These are phyloP conservation scores for Syngnathus rostellatus DNA, from an alignment of 2,797 vertebrate species.

Conservation along the genomic window DNA sequence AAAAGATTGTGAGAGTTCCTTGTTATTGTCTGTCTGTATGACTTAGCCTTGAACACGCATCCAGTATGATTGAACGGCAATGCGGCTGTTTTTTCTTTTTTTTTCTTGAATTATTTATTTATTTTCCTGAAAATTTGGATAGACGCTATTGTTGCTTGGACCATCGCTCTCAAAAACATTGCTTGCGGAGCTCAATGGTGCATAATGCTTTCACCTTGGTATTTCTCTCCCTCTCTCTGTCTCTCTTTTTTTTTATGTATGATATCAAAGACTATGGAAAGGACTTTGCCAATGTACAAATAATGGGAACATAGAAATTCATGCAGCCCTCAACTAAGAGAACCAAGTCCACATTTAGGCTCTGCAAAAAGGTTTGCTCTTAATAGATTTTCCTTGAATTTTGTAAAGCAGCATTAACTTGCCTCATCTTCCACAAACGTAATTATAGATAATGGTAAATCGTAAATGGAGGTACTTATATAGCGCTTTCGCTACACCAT, in stretches of 20 bases:
- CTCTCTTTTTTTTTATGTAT: constrained; percentile 15
- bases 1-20: neutral
- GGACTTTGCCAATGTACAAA: constrained; percentile 4
- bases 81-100: constrained; percentile 10
- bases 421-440: neutral
- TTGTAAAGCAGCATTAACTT: neutral
- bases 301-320: constrained; percentile 13
- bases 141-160: constrained; percentile 34
- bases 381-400: neutral
- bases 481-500: too few relatives aligned
- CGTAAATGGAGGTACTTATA: too few relatives aligned
- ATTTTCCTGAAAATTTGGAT: constrained; percentile 6
- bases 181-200: constrained; percentile 37
- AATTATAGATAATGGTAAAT: neutral
- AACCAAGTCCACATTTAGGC: neutral
- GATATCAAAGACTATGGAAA: constrained; percentile 14
- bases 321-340: neutral
- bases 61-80: constrained; percentile 11
- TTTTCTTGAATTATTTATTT: too few relatives aligned
- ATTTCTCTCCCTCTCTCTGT: constrained; percentile 25
- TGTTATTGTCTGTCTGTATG: neutral
- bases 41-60: constrained; percentile 10
- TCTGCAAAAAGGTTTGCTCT: neutral
- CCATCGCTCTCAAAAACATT: constrained; percentile 26
- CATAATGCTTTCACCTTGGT: constrained; percentile 43